Conservation (phyloP, 2,888 invertebrate genomes). For the Allacma fusca region DNA sequence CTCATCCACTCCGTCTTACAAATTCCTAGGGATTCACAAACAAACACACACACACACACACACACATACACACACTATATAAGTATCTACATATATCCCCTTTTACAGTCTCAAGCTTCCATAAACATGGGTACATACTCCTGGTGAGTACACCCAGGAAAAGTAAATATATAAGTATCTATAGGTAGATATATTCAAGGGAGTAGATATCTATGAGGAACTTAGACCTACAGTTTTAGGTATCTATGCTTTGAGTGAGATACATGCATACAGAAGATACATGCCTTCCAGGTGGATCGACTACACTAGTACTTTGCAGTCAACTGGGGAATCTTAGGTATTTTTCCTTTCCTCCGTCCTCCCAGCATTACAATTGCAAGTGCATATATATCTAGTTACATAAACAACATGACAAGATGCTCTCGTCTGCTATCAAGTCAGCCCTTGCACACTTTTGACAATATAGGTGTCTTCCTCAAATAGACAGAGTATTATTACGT, state of each 20-base stretch:
- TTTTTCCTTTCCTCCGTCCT: background rate
- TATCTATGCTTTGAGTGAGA: background rate
- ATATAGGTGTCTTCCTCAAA: background rate
- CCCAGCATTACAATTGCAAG: background rate
- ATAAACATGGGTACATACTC: too few relatives aligned
- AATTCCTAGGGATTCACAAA: background rate
- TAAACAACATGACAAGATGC: slow-evolving; percentile 6
- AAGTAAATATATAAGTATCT: too few relatives aligned
- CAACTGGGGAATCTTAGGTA: slow-evolving; percentile 23
- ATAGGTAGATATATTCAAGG: too few relatives aligned
- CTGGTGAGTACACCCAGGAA: too few relatives aligned
- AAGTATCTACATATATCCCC: too few relatives aligned
- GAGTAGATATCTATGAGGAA: too few relatives aligned
- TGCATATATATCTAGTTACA: background rate
- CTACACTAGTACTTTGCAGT: slow-evolving; percentile 39
- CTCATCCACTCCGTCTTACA: slow-evolving; percentile 1
- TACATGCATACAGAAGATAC: background rate
- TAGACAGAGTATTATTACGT: slow-evolving; percentile 5
- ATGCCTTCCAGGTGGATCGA: slow-evolving; percentile 27
- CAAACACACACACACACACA: background rate
- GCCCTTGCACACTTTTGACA: background rate
- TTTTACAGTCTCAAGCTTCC: too few relatives aligned
- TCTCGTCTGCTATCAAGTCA: background rate
- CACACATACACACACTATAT: background rate
- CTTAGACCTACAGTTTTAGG: too few relatives aligned